Evolutionary conservation across 2,797 vertebrate genomes (phyloP), one percentile per base, ranked within the genome.

Genomic region (Phrynocephalus guinanensis): DNA sequence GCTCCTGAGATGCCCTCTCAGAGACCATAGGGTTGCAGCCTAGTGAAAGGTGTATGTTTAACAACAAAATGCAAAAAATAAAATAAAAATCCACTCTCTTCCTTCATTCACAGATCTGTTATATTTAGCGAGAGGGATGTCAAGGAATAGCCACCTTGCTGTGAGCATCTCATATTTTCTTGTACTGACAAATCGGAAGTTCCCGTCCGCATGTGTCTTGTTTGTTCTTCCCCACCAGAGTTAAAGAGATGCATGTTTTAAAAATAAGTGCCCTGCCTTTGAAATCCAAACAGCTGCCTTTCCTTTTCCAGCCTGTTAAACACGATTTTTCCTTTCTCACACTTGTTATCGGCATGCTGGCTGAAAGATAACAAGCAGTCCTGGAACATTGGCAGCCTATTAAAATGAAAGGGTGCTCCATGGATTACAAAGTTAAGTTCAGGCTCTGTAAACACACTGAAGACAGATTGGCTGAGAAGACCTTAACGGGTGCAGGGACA

Each of bases 271-370:
- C 70, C 5, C 48, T 76, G 66, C 89, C 52, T 89, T 86, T 56
- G 2, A 50, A 67, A 18, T 16, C 38, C 3, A 82, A 88, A 80
- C 56, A 50, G 78, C 26, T 28, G 82, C 44, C 76, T 85, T 44
- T 90, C 44, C 38, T 90, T 91, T 90, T 87, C 70, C 81, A 87
- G 30, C 70, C 80, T 76, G 83, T 70, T 84, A 15, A 89, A 76
- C 87, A 77, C 9, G 28, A 56, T 15, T 90, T 72, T 91, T 90
- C 66, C 81, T 90, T 87, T 90, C 88, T 91, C 50, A 68, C 28
- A 85, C 72, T 85, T 85, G 60, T 83, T 87, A 71, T 24, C 73
- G 72, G 0, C 70, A 28, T 0, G 0, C 24, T 88, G 50, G 86
- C 44, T 78, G 63, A 84, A 84, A 48, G 84, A 89, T 87, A 89